phyloP scores from a whole-genome alignment of 2,797 vertebrate species.

The Margarornis squamiger region DNA sequence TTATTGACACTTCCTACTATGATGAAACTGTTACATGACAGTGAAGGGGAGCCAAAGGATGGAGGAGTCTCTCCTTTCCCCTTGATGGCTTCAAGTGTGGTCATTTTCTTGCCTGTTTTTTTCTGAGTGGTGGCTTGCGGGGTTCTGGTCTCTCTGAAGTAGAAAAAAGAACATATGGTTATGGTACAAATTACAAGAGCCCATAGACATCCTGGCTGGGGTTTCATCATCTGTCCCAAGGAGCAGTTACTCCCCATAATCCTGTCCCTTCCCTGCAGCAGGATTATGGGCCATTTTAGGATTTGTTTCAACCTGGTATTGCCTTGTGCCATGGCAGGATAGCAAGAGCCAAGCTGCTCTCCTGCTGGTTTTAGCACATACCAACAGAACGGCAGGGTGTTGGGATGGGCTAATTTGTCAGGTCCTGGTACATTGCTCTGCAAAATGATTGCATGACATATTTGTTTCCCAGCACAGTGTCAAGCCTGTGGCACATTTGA shows the following conservation, averaged over 20 bases:
- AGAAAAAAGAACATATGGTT: neutral
- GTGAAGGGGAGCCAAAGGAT: neutral
- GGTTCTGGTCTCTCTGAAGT: neutral
- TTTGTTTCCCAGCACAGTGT: neutral
- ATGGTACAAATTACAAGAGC: neutral
- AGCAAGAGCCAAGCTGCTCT: neutral
- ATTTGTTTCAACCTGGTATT: neutral
- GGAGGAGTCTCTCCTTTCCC: neutral
- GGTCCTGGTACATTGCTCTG: neutral
- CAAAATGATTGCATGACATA: neutral
- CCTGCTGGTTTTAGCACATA: neutral
- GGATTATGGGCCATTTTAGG: neutral
- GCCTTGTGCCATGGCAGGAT: neutral
- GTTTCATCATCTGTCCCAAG: neutral
- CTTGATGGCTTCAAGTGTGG: neutral
- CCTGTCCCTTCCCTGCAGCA: neutral
- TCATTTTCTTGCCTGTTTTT: neutral
- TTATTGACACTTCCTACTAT: constrained; percentile 58
- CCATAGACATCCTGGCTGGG: neutral
- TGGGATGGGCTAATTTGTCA: neutral
- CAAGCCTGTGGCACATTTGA: neutral
- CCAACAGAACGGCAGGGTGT: neutral
- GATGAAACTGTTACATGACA: constrained; percentile 56
- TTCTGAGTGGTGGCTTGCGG: neutral
- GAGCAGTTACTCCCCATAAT: neutral